Base-by-base conservation (phyloP, 2,113 vertebrate species). In the Oncorhynchus masou region DNA sequence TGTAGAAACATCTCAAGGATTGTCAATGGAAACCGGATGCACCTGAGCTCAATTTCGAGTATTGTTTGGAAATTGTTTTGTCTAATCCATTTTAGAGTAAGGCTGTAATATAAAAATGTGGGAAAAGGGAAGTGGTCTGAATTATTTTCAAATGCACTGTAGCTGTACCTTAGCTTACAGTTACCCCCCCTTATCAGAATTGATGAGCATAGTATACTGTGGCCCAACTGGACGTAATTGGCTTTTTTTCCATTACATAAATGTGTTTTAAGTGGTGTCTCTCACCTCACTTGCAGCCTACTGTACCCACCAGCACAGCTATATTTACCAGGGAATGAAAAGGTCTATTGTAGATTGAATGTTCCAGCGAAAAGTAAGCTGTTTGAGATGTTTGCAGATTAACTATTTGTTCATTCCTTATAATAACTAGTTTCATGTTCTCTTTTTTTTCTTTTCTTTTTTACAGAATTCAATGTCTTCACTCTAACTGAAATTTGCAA, bases 381-480 rank as follows among this genome's bases (percentile, higher is more conserved):
- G 66, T 78, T 82, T 73, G 29, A 11, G 19, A 68, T 68, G 71
- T 75, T 25, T 29, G n/a, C 75, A 39, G 31, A 11, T 65, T 31
- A 69, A 60, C 13, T 16, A 54, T 83, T 79, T 67, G 29, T 24
- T 85, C 4, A 75, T 64, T 76, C 54, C 34, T 19, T 60, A 22
- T 19, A 73, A 11, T 45, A 45, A 76, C 81, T 31, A 49, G 7
- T 65, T 69, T 24, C 8, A 73, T 83, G 19, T 79, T 84, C 71
- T 57, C 85, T 79, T 0, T 19, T 75, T 80, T 27, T 27, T 85
- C 77, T 0, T 19, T 75, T 80, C 3, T 27, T 85, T 85, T 67
- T 60, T 79, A 71, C 90, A 93, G 92, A 91, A 86, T 91, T 91
- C 85, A 84, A 91, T 91, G 90, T 90, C 83, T 87, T 79, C 75